These are phyloP conservation scores for Galagoides demidoff DNA, from an alignment of 2,797 vertebrate genomes.

Conservation along the genomic window DNA sequence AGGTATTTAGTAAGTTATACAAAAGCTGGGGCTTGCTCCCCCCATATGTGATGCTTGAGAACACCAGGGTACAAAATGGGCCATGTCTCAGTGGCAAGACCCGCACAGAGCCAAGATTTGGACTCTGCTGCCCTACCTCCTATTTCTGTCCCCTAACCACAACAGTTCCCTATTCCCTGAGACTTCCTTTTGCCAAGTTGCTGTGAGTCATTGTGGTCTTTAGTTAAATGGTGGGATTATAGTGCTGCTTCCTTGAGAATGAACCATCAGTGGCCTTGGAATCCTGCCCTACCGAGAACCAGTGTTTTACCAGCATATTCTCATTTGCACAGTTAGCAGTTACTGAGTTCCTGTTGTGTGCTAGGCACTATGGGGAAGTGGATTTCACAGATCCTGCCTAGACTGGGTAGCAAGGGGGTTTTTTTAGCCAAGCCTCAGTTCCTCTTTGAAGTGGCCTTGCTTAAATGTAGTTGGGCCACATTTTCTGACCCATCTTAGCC, in stretches of 20 bases:
- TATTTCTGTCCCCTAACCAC: not conserved
- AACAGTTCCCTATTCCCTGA: not conserved
- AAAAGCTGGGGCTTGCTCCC: not conserved
- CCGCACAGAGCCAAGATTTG: not conserved
- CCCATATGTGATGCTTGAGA: not conserved
- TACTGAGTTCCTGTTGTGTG: not conserved
- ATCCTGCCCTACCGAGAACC: not conserved
- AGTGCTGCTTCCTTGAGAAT: not conserved
- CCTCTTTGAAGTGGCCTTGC: not conserved
- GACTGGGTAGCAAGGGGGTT: not conserved
- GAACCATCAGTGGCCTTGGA: not conserved
- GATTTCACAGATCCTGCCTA: not conserved
- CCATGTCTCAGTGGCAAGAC: not conserved
- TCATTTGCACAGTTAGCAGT: not conserved
- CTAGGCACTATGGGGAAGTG: not conserved
- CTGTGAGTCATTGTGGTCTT: not conserved
- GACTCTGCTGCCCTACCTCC: not conserved
- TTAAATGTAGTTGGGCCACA: not conserved
- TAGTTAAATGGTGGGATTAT: not conserved
- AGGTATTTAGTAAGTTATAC: not conserved
- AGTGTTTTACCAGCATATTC: not conserved
- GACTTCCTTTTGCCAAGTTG: not conserved
- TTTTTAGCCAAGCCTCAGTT: not conserved
- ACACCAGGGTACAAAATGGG: not conserved
- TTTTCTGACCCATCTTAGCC: constrained; percentile 23